These are phyloP conservation scores for Tetrax tetrax DNA, from an alignment of 2,113 vertebrate species.

Conservation along the genomic window DNA sequence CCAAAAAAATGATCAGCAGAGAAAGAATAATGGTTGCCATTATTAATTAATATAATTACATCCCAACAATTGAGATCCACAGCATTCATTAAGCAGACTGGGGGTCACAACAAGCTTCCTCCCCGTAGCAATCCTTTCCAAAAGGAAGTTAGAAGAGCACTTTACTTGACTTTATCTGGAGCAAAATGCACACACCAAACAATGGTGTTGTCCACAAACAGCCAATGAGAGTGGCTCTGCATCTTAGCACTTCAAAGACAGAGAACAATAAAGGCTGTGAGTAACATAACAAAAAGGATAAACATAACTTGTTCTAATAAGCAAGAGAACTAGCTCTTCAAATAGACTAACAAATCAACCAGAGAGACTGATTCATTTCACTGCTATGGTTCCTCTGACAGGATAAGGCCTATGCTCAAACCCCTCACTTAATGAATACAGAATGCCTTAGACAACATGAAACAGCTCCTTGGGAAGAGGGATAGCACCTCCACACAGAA, in stretches of 20 bases:
- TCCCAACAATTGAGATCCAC: background rate
- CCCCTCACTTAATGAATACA: background rate
- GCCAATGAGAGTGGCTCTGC: background rate
- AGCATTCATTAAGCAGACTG: background rate
- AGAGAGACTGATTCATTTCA: background rate
- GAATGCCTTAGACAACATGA: background rate
- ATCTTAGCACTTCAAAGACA: background rate
- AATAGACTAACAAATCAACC: background rate
- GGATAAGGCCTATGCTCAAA: background rate
- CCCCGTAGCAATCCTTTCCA: background rate
- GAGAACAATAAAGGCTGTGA: background rate
- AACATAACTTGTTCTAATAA: background rate
- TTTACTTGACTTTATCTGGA: background rate
- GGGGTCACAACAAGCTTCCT: background rate
- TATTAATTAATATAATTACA: background rate
- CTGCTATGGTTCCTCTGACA: background rate
- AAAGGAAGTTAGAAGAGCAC: background rate
- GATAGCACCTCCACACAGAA: background rate
- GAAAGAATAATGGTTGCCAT: background rate
- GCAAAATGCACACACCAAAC: background rate
- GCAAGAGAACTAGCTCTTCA: background rate
- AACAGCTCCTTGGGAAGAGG: background rate
- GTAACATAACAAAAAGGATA: background rate
- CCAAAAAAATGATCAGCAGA: background rate
- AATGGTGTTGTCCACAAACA: background rate